Evolutionary conservation across 2,797 vertebrate genomes (phyloP).

Genomic region (Poeciliopsis infans): DNA sequence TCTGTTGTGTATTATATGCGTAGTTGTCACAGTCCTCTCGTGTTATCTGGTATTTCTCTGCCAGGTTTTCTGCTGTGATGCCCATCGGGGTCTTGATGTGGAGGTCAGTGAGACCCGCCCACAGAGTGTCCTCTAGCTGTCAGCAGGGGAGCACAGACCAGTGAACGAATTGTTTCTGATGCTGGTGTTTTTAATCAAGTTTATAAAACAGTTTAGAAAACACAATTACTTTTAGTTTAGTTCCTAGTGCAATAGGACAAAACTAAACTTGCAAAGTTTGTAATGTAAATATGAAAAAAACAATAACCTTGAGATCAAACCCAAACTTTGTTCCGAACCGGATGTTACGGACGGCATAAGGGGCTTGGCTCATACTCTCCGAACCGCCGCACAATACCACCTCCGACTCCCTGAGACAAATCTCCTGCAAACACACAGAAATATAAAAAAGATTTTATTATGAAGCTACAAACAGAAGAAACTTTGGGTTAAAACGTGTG

Average conservation of each 20-base stretch:
- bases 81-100: constrained; percentile 91
- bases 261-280: background rate
- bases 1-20: constrained; percentile 88
- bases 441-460: constrained; percentile 8
- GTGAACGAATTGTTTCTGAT: background rate
- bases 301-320: constrained; percentile 84
- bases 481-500: background rate
- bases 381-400: constrained; percentile 93
- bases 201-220: background rate
- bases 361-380: constrained; percentile 95
- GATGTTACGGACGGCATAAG: constrained; percentile 88
- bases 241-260: too few relatives aligned
- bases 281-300: background rate
- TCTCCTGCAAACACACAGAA: constrained; percentile 83
- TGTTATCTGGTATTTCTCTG: constrained; percentile 86
- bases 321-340: constrained; percentile 94
- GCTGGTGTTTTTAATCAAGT: too few relatives aligned
- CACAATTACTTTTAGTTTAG: too few relatives aligned
- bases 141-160: constrained; percentile 10
- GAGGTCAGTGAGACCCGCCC: constrained; percentile 88
- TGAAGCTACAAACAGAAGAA: background rate
- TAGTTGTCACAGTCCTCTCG: constrained; percentile 91
- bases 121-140: constrained; percentile 93
- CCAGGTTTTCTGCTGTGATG: constrained; percentile 95
- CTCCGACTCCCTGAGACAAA: constrained; percentile 90